Evolutionary conservation across 2,797 vertebrate species (phyloP), one percentile per base, ranked within the genome.

Genomic region (Falco concolor): DNA sequence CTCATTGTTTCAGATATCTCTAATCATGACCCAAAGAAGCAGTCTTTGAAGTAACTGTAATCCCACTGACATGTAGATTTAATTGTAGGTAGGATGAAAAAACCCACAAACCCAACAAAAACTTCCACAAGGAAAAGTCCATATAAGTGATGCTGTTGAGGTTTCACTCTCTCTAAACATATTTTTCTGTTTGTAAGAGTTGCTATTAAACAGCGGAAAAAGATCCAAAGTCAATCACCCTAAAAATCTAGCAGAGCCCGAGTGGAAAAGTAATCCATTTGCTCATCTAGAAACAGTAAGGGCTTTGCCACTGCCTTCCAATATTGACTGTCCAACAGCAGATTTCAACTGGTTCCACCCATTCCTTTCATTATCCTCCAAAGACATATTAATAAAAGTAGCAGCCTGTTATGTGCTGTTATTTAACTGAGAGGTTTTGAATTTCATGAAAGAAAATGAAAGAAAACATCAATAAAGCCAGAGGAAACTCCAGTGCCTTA

Each of bases 401-500:
- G 54, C 45, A 85, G 84, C 27, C 28, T 80, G 36, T 67, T 87
- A 89, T 10, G 6, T 57, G 12, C 75, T 76, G 56, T 77, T 50
- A 40, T 24, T 93, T 79, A 83, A 82, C 28, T 22, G 19, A 32
- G 60, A 68, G n/a, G 42, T 36, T 54, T 95, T 78, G 75, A 90
- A 94, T 91, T 92, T 90, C 81, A 91, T 84, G 30, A 95, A 95
- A 80, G 84, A 88, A 96, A 93, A 69, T 85, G 47, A 95, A 96
- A 95, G 38, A 68, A 92, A 96, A 89, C 32, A 65, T 72, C 40
- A 77, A 65, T 34, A 94, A 94, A 89, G 77, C 56, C 80, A 83
- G 84, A 90, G 60, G 83, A 96, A 96, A 82, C 56, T 24, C 34
- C 85, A 83, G 68, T 87, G 80, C 88, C 78, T 92, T 59, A 87